These are phyloP conservation scores for Grus americana DNA, from an alignment of 2,113 vertebrate genomes.

Conservation along the genomic window DNA sequence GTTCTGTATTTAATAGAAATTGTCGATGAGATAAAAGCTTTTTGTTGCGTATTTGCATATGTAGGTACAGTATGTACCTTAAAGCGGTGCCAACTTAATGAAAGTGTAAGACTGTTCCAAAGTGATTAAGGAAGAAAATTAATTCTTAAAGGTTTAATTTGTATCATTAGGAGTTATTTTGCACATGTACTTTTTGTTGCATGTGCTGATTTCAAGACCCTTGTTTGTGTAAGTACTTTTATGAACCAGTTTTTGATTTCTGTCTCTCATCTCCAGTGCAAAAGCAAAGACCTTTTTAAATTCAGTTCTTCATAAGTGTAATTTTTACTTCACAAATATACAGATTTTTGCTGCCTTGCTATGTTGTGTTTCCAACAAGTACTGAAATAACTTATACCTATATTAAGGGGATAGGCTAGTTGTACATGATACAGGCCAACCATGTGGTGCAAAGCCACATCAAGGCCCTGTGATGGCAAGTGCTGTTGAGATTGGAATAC, in stretches of 20 bases:
- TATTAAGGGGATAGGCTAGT: too few species aligned
- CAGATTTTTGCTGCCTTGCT: not conserved
- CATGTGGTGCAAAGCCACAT: rapidly evolving
- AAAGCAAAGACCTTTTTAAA: not conserved
- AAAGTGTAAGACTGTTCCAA: not conserved
- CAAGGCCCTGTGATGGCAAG: not conserved
- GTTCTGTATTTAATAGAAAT: too few species aligned
- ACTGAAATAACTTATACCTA: rapidly evolving
- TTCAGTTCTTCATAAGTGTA: not conserved
- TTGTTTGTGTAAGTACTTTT: not conserved
- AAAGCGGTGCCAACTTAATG: rapidly evolving
- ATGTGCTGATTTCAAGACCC: not conserved
- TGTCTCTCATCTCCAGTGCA: not conserved
- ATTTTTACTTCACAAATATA: not conserved
- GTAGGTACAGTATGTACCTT: rapidly evolving
- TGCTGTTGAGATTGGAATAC: not conserved
- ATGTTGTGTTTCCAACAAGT: not conserved
- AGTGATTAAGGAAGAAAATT: not conserved
- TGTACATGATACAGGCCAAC: not conserved
- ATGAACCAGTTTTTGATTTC: not conserved
- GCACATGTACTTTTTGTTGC: not conserved
- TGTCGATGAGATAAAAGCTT: not conserved
- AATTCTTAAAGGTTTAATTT: not conserved
- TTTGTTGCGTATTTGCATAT: rapidly evolving
- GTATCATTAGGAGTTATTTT: not conserved